Evolutionary conservation across 2,888 invertebrate species (phyloP).

Genomic region (Drosophila atripex): DNA sequence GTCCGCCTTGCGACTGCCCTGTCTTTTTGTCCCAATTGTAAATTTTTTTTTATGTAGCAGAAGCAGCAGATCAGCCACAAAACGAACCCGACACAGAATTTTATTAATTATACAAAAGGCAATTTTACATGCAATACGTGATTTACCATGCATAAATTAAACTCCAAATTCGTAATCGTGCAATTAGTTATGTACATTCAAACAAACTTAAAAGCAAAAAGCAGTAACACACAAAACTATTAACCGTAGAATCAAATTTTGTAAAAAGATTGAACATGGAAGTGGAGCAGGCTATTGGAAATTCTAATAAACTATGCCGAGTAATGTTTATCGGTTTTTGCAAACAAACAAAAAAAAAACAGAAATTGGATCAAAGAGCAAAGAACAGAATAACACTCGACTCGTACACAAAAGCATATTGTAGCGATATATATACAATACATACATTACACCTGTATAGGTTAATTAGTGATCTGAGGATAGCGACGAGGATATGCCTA

Average conservation of each 20-base stretch:
- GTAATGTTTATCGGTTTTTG: constrained; percentile 11
- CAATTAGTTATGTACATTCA: constrained; percentile 47
- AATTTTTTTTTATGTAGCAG: constrained; percentile 37
- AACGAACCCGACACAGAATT: constrained; percentile 15
- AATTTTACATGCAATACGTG: constrained; percentile 60
- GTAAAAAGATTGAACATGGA: constrained; percentile 27
- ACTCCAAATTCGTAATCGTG: constrained; percentile 34
- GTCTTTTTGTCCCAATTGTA: constrained; percentile 21
- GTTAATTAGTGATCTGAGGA: constrained; percentile 1
- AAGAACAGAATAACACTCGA: constrained; percentile 14
- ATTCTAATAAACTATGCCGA: constrained; percentile 1
- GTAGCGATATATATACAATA: constrained; percentile 37
- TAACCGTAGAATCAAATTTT: constrained; percentile 33
- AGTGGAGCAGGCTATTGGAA: not conserved
- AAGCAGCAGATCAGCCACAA: constrained; percentile 26
- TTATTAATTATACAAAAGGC: constrained; percentile 35
- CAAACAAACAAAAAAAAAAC: not conserved
- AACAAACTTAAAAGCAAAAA: constrained; percentile 37
- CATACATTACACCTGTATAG: constrained; percentile 23
- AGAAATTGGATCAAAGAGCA: not conserved
- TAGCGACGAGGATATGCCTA: not conserved
- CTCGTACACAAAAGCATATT: constrained; percentile 38
- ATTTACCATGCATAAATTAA: constrained; percentile 55
- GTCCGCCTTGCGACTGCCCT: not conserved
- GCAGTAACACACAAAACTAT: constrained; percentile 30